phyloP scores from a whole-genome alignment of 2,113 vertebrate genomes.

The Equus quagga region DNA sequence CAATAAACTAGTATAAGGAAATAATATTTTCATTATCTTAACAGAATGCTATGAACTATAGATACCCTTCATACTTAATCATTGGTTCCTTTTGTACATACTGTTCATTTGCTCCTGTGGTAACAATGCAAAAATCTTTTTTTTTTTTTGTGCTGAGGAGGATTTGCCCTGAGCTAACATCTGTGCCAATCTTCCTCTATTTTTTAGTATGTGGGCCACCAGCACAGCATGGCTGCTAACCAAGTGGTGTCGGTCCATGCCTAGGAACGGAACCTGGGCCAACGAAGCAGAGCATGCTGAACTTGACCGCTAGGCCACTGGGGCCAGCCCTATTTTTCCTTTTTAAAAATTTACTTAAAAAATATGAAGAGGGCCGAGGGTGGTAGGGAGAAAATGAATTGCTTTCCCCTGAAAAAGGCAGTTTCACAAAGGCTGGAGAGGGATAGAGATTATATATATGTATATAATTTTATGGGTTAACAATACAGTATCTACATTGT shows the following conservation, averaged over 20 bases:
- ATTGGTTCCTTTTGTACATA: background rate
- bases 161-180: no score
- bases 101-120: background rate
- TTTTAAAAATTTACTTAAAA: slow-evolving; percentile 86
- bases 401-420: slow-evolving; percentile 79
- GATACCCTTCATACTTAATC: background rate
- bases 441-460: slow-evolving; percentile 68
- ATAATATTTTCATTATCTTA: background rate
- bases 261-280: no score
- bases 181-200: no score
- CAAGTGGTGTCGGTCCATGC: no score
- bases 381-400: slow-evolving; percentile 66
- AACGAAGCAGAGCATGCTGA: no score
- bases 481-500: background rate
- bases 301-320: no score
- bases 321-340: slow-evolving; percentile 57
- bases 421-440: slow-evolving; percentile 66
- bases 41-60: background rate
- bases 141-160: no score
- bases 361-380: slow-evolving; percentile 77
- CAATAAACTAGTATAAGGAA: background rate
- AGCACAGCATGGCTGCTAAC: no score
- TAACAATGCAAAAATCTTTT: background rate
- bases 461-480: slow-evolving; percentile 76
- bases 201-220: no score